These are phyloP conservation scores for Enteromius trimaculatus DNA, from an alignment of 2,797 vertebrate species.

Conservation along the genomic window DNA sequence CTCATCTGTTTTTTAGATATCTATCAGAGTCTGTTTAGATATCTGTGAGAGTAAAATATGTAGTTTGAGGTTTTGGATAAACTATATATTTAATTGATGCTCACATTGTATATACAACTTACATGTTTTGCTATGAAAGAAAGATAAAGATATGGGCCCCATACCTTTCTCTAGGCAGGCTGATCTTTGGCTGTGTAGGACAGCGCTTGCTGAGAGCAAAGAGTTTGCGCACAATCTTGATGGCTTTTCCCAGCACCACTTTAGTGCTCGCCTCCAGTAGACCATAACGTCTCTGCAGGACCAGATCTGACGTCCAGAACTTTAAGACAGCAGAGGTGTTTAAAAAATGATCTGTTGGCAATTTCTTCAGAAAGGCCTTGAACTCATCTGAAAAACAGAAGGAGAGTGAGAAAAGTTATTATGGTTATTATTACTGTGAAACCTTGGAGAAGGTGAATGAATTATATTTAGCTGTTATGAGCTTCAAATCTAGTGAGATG, in stretches of 20 bases:
- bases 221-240: conserved; percentile 88
- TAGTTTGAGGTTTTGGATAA: background rate
- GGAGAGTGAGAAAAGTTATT: conserved; percentile 1
- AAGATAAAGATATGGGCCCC: background rate
- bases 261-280: conserved; percentile 86
- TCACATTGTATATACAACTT: background rate
- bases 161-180: conserved; percentile 91
- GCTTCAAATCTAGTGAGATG: conserved; percentile 31
- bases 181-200: conserved; percentile 89
- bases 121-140: background rate
- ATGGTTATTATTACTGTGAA: conserved; percentile 21
- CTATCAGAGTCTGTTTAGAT: background rate
- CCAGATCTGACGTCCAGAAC: conserved; percentile 87
- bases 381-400: conserved; percentile 85
- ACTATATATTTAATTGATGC: background rate
- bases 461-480: conserved; percentile 39
- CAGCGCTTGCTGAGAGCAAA: conserved; percentile 96
- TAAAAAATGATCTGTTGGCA: conserved; percentile 89
- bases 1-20: conserved; percentile 3
- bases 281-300: conserved; percentile 89
- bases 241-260: conserved; percentile 85
- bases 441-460: conserved; percentile 18
- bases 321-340: conserved; percentile 89
- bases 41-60: background rate
- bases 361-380: conserved; percentile 88